These are phyloP conservation scores for Ferrisia virgata DNA, from an alignment of 2,888 invertebrate genomes.

Conservation along the genomic window DNA sequence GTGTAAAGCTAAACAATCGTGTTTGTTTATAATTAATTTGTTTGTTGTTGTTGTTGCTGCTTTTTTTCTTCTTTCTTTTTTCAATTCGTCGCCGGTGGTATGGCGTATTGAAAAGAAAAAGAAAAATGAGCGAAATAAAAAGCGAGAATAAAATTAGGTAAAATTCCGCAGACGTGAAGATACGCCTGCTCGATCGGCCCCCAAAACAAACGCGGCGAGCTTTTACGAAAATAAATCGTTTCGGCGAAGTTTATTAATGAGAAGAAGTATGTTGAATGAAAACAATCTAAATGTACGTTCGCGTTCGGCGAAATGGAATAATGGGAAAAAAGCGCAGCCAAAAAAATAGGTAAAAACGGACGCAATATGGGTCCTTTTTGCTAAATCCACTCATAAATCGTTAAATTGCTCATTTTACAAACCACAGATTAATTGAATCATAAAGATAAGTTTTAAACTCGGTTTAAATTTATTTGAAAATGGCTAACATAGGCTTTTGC, in stretches of 20 bases:
- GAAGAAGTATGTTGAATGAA: neutral
- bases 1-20: neutral
- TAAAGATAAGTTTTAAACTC: constrained; percentile 27
- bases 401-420: constrained; percentile 3
- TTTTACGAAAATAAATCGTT: constrained; percentile 3
- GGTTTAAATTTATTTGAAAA: constrained; percentile 30
- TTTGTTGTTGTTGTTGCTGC: too few relatives aligned
- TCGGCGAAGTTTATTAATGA: neutral
- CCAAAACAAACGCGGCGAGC: neutral
- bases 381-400: constrained; percentile 24
- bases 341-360: constrained; percentile 22
- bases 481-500: neutral
- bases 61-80: too few relatives aligned
- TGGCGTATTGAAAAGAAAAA: neutral
- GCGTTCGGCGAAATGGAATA: neutral
- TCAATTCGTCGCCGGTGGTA: neutral
- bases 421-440: constrained; percentile 27
- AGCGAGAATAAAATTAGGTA: neutral
- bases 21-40: constrained; percentile 28
- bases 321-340: neutral
- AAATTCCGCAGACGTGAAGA: neutral
- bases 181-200: too few relatives aligned
- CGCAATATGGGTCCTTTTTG: constrained; percentile 4
- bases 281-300: constrained; percentile 1
- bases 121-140: neutral